Evolutionary conservation across 1,140 invertebrate genomes (phyloP).

Genomic region (Ridgeia piscesae): DNA sequence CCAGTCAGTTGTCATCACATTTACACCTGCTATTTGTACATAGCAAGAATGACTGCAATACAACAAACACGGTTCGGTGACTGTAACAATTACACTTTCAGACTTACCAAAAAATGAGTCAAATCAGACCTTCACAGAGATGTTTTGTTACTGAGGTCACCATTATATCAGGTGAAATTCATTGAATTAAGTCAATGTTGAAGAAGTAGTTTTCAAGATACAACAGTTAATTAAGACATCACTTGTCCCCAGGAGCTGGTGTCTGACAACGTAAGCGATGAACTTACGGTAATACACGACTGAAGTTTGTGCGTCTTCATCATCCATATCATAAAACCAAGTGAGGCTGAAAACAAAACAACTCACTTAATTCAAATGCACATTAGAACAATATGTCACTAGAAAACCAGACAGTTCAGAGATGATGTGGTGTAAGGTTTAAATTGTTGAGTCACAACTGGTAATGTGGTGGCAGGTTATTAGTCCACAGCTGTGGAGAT

Average conservation of each 20-base stretch:
- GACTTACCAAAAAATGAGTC: too few relatives aligned
- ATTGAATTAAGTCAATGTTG: background rate
- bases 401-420: background rate
- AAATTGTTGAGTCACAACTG: background rate
- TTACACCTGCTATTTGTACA: too few relatives aligned
- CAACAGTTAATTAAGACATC: too few relatives aligned
- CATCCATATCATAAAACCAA: constrained; percentile 90
- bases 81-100: too few relatives aligned
- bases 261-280: background rate
- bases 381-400: background rate
- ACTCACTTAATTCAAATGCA: background rate
- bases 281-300: constrained; percentile 71
- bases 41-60: too few relatives aligned
- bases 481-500: background rate
- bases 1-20: too few relatives aligned
- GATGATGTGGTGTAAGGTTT: background rate
- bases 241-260: too few relatives aligned
- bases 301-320: constrained; percentile 75
- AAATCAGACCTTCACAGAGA: too few relatives aligned
- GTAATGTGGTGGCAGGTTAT: background rate
- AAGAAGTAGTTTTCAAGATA: constrained; percentile 12
- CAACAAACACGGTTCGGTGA: too few relatives aligned
- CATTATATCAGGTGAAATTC: background rate
- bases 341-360: constrained; percentile 64
- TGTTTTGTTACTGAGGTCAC: too few relatives aligned